Evolutionary conservation across 2,113 vertebrate species (phyloP).

Genomic region (Onychostoma macrolepis): DNA sequence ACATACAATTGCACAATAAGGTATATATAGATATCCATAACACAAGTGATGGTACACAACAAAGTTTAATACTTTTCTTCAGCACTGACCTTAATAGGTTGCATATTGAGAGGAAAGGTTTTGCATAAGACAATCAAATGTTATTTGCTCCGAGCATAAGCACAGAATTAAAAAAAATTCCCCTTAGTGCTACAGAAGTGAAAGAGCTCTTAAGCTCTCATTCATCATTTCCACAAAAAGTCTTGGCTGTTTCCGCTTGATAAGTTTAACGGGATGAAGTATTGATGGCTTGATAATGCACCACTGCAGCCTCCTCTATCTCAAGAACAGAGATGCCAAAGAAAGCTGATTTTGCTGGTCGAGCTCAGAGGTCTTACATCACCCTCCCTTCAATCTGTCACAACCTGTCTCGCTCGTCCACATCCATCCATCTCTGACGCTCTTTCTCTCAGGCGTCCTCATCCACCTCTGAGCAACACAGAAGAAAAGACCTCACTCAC

Average conservation of each 20-base stretch:
- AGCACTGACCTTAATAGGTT: background rate
- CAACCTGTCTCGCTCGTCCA: slow-evolving; percentile 5
- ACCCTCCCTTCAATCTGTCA: slow-evolving; percentile 34
- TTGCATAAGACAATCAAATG: background rate
- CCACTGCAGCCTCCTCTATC: background rate
- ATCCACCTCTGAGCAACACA: background rate
- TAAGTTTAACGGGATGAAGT: slow-evolving; percentile 2
- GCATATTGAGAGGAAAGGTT: background rate
- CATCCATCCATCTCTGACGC: slow-evolving; percentile 38
- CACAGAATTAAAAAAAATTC: background rate
- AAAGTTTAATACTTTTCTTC: background rate
- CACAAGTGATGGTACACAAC: background rate
- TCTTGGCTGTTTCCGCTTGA: background rate
- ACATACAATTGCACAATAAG: no score
- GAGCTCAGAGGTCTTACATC: slow-evolving; percentile 18
- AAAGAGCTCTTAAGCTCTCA: background rate
- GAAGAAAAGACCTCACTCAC: background rate
- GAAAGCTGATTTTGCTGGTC: slow-evolving; percentile 14
- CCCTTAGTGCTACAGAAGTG: background rate
- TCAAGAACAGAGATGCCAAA: slow-evolving; percentile 19
- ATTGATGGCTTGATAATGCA: slow-evolving; percentile 5
- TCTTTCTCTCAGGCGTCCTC: background rate
- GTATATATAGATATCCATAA: background rate
- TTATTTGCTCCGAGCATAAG: background rate
- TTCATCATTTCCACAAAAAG: slow-evolving; percentile 9